Conservation (phyloP, 2,113 vertebrate species). For the Perca flavescens region DNA sequence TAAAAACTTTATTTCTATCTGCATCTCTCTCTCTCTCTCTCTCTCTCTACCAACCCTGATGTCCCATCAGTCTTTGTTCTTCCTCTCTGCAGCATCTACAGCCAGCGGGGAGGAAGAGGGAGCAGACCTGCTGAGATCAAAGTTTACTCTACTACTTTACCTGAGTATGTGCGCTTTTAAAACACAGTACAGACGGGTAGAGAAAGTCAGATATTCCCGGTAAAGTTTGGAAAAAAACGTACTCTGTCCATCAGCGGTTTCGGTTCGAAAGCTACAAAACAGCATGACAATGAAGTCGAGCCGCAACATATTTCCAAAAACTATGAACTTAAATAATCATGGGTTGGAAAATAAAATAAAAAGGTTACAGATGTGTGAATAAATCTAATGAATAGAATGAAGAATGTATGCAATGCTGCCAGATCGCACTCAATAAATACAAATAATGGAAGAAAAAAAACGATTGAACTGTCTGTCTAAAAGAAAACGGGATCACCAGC, state of each 20-base stretch:
- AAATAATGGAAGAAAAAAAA: not conserved
- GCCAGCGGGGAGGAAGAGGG: conserved; percentile 50
- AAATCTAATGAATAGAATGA: no score
- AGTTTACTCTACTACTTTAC: conserved; percentile 17
- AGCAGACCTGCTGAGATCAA: conserved; percentile 60
- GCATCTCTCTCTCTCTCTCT: conserved; percentile 8
- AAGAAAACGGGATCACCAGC: not conserved
- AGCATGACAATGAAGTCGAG: not conserved
- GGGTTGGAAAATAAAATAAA: not conserved
- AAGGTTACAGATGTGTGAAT: not conserved
- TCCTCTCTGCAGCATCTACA: conserved; percentile 43
- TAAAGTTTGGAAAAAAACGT: not conserved
- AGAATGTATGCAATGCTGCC: not conserved
- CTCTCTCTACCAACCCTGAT: not conserved
- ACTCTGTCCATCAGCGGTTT: not conserved
- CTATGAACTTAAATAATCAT: not conserved
- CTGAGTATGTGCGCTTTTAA: not conserved
- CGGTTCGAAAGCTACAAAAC: not conserved
- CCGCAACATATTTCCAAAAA: not conserved
- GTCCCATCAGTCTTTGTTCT: conserved; percentile 58
- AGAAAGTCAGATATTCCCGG: conserved; percentile 3
- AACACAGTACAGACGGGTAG: not conserved
- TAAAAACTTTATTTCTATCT: conserved; percentile 12
- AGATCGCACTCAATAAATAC: not conserved
- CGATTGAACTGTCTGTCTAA: not conserved